phyloP scores from a whole-genome alignment of 2,888 invertebrate species.

The Hydriomena furcata region DNA sequence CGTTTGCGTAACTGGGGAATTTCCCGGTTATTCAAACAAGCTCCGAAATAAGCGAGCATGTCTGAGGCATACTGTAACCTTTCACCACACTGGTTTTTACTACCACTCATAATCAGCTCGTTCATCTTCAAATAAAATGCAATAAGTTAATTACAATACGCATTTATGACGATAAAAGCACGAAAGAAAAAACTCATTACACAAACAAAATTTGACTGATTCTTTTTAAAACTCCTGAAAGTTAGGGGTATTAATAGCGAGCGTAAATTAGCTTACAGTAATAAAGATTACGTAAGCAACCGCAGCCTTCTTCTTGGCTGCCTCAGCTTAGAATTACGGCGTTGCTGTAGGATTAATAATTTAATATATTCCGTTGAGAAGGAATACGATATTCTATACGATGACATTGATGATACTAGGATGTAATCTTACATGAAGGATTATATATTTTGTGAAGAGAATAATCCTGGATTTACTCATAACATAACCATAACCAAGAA shows the following conservation, averaged over 20 bases:
- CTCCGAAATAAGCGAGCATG: neutral
- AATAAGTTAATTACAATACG: no score
- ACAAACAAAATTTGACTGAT: slow-evolving; percentile 16
- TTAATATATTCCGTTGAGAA: slow-evolving; percentile 19
- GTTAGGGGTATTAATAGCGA: slow-evolving; percentile 31
- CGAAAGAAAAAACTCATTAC: neutral
- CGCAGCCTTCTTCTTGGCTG: slow-evolving; percentile 35
- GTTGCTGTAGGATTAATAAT: slow-evolving; percentile 24
- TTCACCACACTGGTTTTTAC: neutral
- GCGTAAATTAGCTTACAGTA: slow-evolving; percentile 34
- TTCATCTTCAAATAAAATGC: neutral
- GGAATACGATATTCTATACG: neutral
- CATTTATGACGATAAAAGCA: no score
- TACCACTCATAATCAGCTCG: no score
- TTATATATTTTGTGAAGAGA: no score
- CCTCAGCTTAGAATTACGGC: slow-evolving; percentile 28
- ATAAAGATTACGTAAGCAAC: slow-evolving; percentile 44
- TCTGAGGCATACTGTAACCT: no score
- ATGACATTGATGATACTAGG: neutral
- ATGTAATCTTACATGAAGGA: no score
- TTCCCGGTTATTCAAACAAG: slow-evolving; percentile 5
- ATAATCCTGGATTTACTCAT: no score
- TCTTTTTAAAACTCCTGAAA: slow-evolving; percentile 18
- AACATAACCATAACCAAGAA: no score
- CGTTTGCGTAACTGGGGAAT: slow-evolving; percentile 28